These are phyloP conservation scores for Azorinus chamasolen DNA, from an alignment of 2,888 invertebrate species.

Conservation along the genomic window DNA sequence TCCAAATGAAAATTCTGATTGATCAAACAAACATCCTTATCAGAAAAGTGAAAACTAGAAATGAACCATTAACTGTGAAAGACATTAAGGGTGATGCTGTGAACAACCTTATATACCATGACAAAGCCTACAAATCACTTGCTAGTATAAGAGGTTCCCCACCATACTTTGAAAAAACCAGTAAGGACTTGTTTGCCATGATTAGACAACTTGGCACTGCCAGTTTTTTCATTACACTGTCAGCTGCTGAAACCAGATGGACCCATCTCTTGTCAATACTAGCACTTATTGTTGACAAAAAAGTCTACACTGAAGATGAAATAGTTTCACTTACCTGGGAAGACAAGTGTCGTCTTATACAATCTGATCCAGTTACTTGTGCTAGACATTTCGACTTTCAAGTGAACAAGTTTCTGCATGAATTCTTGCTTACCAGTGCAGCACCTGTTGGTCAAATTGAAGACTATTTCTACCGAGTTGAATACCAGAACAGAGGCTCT, in stretches of 20 bases:
- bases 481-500: conserved; percentile 57
- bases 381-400: conserved; percentile 50
- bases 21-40: conserved; percentile 12
- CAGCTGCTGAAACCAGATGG: conserved; percentile 59
- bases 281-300: conserved; percentile 3
- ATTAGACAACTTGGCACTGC: too few relatives aligned
- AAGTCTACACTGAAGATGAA: conserved; percentile 26
- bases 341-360: conserved; percentile 33
- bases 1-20: conserved; percentile 41
- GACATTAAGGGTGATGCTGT: conserved; percentile 18
- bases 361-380: too few relatives aligned
- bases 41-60: conserved; percentile 6
- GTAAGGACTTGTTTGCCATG: too few relatives aligned
- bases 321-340: conserved; percentile 2
- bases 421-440: conserved; percentile 20
- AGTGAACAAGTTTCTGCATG: conserved; percentile 26
- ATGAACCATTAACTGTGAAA: conserved; percentile 4
- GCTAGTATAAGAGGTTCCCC: conserved; percentile 34
- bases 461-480: conserved; percentile 61
- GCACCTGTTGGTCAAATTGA: conserved; percentile 51
- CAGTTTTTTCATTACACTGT: conserved; percentile 50
- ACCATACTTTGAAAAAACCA: too few relatives aligned
- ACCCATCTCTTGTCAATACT: conserved; percentile 23
- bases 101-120: conserved; percentile 15
- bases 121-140: conserved; percentile 35